Conservation (phyloP, 2,797 vertebrate genomes). For the Sebastes alutus region DNA sequence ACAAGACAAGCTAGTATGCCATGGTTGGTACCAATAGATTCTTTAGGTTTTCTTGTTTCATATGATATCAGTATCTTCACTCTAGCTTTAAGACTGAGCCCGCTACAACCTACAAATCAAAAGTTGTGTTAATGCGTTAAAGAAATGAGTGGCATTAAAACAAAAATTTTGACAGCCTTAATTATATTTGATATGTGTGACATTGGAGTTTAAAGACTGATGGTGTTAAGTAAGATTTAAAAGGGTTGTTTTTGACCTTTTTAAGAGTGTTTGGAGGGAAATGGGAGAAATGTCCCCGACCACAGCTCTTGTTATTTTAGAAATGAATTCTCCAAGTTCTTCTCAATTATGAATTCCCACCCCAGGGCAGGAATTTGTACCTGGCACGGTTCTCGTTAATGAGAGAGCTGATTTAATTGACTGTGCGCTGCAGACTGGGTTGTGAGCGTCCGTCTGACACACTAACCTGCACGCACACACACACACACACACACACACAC, state of each 20-base stretch:
- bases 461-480: conserved; percentile 25
- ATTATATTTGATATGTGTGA: neutral
- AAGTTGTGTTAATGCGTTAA: no score
- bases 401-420: conserved; percentile 74
- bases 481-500: conserved; percentile 7
- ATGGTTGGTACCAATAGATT: no score
- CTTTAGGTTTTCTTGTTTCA: no score
- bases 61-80: neutral
- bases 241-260: conserved; percentile 33
- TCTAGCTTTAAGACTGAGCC: no score
- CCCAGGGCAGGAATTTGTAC: conserved; percentile 75
- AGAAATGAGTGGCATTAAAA: no score
- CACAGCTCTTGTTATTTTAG: conserved; percentile 54
- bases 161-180: no score
- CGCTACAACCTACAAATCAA: fast-evolving
- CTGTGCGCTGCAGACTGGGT: conserved; percentile 42
- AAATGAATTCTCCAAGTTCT: conserved; percentile 67
- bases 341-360: conserved; percentile 77
- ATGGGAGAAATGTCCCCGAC: neutral
- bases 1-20: no score
- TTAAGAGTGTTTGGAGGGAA: neutral
- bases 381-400: conserved; percentile 76
- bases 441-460: conserved; percentile 47
- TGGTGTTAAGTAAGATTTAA: neutral
- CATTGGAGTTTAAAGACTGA: neutral